Conservation (phyloP, 30 jellyfish, hydroid and myxozoan genomes). For the Sanderia malayensis region DNA sequence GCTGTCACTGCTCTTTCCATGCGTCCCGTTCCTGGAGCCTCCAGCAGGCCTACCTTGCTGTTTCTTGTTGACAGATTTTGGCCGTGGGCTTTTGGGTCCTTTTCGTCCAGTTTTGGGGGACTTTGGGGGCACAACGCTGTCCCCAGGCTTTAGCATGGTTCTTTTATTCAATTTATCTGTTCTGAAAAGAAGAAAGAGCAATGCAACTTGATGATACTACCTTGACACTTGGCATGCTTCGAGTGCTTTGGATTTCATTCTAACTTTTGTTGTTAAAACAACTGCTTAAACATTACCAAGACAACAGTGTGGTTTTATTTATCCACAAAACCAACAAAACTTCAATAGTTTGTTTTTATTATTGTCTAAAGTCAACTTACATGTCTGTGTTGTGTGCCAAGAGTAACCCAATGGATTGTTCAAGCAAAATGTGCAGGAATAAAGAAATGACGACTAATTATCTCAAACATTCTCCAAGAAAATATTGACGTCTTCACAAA, state of each 20-base stretch:
- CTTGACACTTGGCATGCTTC: too few relatives aligned
- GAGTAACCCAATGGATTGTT: too few relatives aligned
- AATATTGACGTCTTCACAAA: too few relatives aligned
- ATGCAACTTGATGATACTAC: too few relatives aligned
- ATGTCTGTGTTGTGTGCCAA: too few relatives aligned
- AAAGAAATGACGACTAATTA: too few relatives aligned
- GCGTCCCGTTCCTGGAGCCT: constrained; percentile 3
- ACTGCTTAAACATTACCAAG: not conserved
- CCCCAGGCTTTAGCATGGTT: constrained; percentile 31
- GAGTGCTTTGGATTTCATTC: not conserved
- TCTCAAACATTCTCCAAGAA: too few relatives aligned
- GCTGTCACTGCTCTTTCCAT: constrained; percentile 11
- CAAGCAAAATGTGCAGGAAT: too few relatives aligned
- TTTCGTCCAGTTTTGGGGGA: constrained; percentile 30
- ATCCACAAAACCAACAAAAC: not conserved
- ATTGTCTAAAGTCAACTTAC: too few relatives aligned
- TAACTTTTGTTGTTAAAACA: not conserved
- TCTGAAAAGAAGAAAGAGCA: too few relatives aligned
- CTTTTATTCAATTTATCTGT: not conserved
- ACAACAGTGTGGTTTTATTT: not conserved
- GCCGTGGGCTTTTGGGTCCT: constrained; percentile 8
- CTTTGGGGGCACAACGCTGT: not conserved
- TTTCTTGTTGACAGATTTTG: not conserved
- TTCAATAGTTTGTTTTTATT: too few relatives aligned
- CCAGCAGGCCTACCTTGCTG: not conserved